Base-by-base conservation (phyloP, 2,888 invertebrate genomes). In the Cantharis flavilabris region DNA sequence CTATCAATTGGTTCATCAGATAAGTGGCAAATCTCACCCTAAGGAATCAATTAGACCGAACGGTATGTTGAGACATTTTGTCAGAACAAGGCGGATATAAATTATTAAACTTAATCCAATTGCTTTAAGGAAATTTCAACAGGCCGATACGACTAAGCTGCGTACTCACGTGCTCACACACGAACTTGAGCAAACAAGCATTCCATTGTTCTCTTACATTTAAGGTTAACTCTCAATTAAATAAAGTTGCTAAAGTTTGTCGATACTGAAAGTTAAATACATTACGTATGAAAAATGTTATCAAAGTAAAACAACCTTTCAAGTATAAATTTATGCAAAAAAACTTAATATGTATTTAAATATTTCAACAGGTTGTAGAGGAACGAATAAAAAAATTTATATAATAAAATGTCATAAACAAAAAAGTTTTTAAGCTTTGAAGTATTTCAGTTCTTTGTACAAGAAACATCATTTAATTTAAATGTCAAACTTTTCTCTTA, bases 401-500 rank as follows among this genome's bases (percentile, higher is more conserved):
- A n/a, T 49, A 49, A 49, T 49, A 49, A 49, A 49, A 49, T 49
- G 49, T 49, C 49, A 49, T 49, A 69, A 69, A 69, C 73, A 33
- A 18, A 70, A 65, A 74, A 70, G 64, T 64, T 74, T 73, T 70
- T 49, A 70, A 63, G 70, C 64, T 70, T 63, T 33, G 69, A 33
- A 70, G 74, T 30, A 33, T 30, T 30, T 16, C 33, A 74, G n/a
- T 74, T 70, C 70, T 70, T 70, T 70, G 30, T 49, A 49, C 16
- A 74, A 70, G 14, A 20, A 70, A 70, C 69, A 64, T 70, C 74
- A 33, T 74, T 70, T 74, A 74, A 70, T 74, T 74, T 70, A 62
- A 70, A 70, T 74, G 74, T 70, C 74, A 70, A 74, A 74, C 74
- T 70, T 74, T 74, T 73, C 70, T 62, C 64, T 74, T 74, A 70